Evolutionary conservation across 2,888 invertebrate genomes (phyloP), one percentile per base, ranked within the genome.

Genomic region (Mimumesa dahlbomi): DNA sequence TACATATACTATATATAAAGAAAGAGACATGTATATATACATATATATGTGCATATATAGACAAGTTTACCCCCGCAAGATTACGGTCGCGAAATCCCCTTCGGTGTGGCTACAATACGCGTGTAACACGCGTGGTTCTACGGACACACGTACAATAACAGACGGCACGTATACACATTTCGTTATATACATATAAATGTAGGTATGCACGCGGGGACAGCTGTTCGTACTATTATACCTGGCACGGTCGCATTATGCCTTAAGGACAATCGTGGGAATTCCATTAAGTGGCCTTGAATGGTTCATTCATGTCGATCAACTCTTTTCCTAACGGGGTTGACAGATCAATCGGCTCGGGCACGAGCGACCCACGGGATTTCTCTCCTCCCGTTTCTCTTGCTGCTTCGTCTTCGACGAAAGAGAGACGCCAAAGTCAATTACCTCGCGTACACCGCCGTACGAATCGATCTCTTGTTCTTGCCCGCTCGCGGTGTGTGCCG

Each of bases 231-330:
- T 77, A 82, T 80, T 84, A 82, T 83, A 76, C 80, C 69, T 18
- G 61, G 77, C 79, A 82, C 77, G 80, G 75, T 81, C 83, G 81
- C 84, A 87, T 88, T 85, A 88, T 86, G 84, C 82, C 84, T 85
- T 85, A 84, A 86, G 87, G 88, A 88, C 87, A 89, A 87, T 88
- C 88, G 88, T 89, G 88, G 86, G 88, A 89, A 89, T 88, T 86
- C 87, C 86, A 87, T 87, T 85, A 85, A 83, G 83, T 83, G 88
- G 85, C 87, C 87, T 89, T 88, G 88, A 86, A 87, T 87, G 87
- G 87, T 87, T 88, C 89, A 88, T 89, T 89, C 89, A 88, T 88
- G 88, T 88, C 88, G 88, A 88, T 88, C 88, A 85, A 87, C 84
- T 86, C 83, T 85, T 85, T 87, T 84, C 84, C 76, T 82, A 85